Base-by-base conservation (phyloP, 2,113 vertebrate species). In the Chaetodon auriga region DNA sequence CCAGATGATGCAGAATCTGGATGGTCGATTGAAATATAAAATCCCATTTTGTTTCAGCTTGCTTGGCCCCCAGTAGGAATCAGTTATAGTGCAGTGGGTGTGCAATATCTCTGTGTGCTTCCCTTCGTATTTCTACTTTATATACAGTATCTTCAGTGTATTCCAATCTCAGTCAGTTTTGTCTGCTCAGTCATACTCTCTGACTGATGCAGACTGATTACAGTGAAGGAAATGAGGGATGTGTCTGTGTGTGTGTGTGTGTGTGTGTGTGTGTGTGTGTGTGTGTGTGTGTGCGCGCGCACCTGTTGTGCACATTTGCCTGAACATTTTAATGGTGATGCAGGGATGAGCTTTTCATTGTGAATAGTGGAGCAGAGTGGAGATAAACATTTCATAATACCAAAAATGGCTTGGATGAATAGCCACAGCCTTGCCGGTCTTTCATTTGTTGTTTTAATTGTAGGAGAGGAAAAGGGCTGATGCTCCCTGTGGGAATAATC, bases 371-470 rank as follows among this genome's bases (percentile, higher is more conserved):
- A 83, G 49, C 61, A 15, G 62, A 80, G 79, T 36, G 55, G 71
- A 87, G 79, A 88, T 90, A 90, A 89, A 86, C 78, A 82, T 80
- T 85, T 88, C 72, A 83, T 86, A 78, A 81, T 70, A 48, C 73
- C 54, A 83, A 68, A 86, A 83, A 73, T 45, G 69, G 30, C 82
- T 49, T 61, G 15, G 36, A 43, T 68, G 54, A 84, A 78, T 80
- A 53, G 80, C 65, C 0, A 36, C 54, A 70, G 49, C 75, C 60
- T 48, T 41, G 62, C 65, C 74, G 84, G 73, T 87, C 82, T 90
- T 85, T 88, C 48, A 90, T 85, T 88, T 90, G 83, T 78, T 82
- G 23, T 69, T 72, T 66, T 68, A 81, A 63, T 83, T 82, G 74
- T 68, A 25, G 84, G 60, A 69, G 62, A 85, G 58, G 23, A 62